Base-by-base conservation (phyloP, 2,888 invertebrate genomes). In the Brachypalpus laphriformis region DNA sequence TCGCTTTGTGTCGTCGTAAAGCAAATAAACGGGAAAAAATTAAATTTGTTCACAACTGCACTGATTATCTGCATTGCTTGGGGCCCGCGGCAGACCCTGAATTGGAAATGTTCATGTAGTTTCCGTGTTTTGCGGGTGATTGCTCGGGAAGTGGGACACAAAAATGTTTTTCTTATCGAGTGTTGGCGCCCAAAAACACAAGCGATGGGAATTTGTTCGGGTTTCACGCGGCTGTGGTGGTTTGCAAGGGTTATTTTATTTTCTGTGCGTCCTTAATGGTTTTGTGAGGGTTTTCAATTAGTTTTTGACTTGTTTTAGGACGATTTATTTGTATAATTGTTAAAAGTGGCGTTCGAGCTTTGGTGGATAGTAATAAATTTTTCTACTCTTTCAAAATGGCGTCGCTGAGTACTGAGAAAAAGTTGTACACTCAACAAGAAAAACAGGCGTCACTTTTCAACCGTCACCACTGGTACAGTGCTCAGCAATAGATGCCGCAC, bases 1-100 rank as follows among this genome's bases (percentile, higher is more conserved):
- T 68, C 49, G 42, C 63, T 57, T 66, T 72, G 63, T 34, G 34
- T 47, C n/a, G 5, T 25, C 25, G 25, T 25, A 65, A 71, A 76
- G 49, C 81, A 85, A 85, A 75, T 71, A 81, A 65, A 81, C 34
- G 61, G 51, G 81, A 85, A 85, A 85, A 85, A 85, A 85, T 81
- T 37, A 85, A 85, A 81, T 66, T 81, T 76, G 22, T 71, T 45
- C 40, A n/a, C 40, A 51, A 40, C 45, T 51, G 40, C 85, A 71
- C 75, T 81, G 18, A 85, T 85, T 85, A 81, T 81, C 85, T 85
- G 85, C 85, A 85, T 85, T 81, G 85, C 85, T 85, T 81, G 85
- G 85, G 85, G 65, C 85, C 81, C 65, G 18, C 80, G 70, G 59
- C 75, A 85, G 85, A 85, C 85, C 85, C 85, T 71, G 65, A 61